Evolutionary conservation across 1,140 invertebrate genomes (phyloP), one percentile per base, ranked within the genome.

Genomic region (Helicoverpa armigera): DNA sequence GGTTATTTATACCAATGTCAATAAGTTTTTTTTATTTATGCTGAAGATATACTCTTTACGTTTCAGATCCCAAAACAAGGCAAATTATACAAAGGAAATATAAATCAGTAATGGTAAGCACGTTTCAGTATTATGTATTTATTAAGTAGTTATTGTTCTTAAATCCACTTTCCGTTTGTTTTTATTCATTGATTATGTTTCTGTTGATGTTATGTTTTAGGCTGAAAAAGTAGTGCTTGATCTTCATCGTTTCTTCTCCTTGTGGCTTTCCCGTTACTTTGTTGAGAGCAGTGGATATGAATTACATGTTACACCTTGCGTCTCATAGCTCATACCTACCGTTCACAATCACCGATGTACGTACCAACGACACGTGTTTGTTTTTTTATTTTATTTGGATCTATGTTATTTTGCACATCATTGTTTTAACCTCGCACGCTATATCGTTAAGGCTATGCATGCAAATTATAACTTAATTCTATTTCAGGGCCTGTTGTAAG

Each of bases 61-160:
- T 97, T 98, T 70, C 96, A 99, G 99, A 99, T 98, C 98, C 99
- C 84, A 99, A 99, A 96, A 99, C 98, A 88, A 97, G 98, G 88
- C 98, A 99, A 96, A 97, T 99, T 85, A 97, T 98, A 89, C 98
- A 99, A 95, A 96, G 99, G 92, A 98, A 98, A 96, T 99, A 99
- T 95, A 99, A 99, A 96, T 99, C 99, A 67, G 97, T 98, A 89
- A 99, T 99, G 99, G 99, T 99, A 96, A 98, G 98, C 97, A 80
- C 53, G 5, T 18, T 58, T 84, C 70, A n/a, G 14, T 70, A 53
- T 16, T 12, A 23, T 13, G 12, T 12, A 29, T 29, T 70, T 29
- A 2, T 53, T 14, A 7, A 43, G 35, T 43, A 43, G 35, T 43
- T 43, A 43, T 43, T 9, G 35, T 43, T 43, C 5, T 43, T 43